Conservation (phyloP, 1,140 invertebrate species). For the Pogonognathellus flavescens region DNA sequence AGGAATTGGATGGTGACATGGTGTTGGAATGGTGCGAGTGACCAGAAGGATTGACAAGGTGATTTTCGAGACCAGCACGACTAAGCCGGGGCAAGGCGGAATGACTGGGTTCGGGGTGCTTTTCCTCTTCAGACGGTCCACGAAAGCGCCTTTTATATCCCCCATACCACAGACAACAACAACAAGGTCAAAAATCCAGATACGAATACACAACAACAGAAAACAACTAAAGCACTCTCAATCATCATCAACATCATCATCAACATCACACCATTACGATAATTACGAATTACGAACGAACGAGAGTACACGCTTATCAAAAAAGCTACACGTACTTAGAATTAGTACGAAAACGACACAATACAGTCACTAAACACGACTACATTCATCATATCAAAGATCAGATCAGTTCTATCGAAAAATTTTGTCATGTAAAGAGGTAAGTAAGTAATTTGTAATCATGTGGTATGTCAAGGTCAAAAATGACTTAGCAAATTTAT, state of each 20-base stretch:
- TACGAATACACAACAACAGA: slow-evolving; percentile 47
- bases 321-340: too few species aligned
- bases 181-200: slow-evolving; percentile 53
- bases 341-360: not conserved
- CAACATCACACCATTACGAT: slow-evolving; percentile 19
- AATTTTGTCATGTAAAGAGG: not conserved
- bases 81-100: slow-evolving; percentile 66
- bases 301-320: too few species aligned
- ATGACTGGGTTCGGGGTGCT: slow-evolving; percentile 58
- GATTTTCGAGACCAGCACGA: slow-evolving; percentile 66
- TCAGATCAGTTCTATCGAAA: not conserved
- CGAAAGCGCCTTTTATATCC: slow-evolving; percentile 65
- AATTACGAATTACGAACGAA: not conserved
- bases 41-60: slow-evolving; percentile 62
- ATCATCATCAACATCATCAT: slow-evolving; percentile 43
- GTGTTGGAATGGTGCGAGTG: slow-evolving; percentile 56
- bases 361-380: slow-evolving; percentile 22
- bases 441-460: not conserved
- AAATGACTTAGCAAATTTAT: not conserved
- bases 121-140: slow-evolving; percentile 65
- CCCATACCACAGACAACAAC: slow-evolving; percentile 56
- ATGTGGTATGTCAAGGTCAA: not conserved
- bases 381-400: slow-evolving; percentile 3
- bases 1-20: slow-evolving; percentile 54
- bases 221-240: slow-evolving; percentile 51